Base-by-base conservation (phyloP, 37 sponge, comb jelly and placozoan species). In the Tethya wilhelma region DNA sequence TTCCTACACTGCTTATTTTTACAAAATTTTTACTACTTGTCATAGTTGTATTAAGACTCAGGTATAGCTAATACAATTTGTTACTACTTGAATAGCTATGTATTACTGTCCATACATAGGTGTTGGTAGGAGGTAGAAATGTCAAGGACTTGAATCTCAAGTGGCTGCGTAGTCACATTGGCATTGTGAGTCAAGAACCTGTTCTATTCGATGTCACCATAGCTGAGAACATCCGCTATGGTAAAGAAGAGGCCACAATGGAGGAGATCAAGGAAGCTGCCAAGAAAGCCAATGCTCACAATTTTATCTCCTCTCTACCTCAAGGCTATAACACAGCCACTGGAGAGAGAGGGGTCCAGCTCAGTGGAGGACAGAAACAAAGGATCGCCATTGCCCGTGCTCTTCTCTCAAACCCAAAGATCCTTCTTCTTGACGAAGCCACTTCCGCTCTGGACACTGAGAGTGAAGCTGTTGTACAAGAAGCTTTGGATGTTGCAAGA, bases 111-210 rank as follows among this genome's bases (percentile, higher is more conserved):
- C 22, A 60, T 44, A 33, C n/a, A 20, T 34, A 78, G 82, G 58
- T 93, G 7, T 49, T 73, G 38, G 32, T 93, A 37, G 95, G 85
- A 59, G 98, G 88, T 4, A 23, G 62, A 2, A 81, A 91, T 59
- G 71, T 97, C 29, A 64, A 80, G 26, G 59, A 58, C 25, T 75
- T 94, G 17, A 97, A 94, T 76, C 59, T 97, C 73, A 83, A 79
- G 69, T 91, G 90, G 90, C 79, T 97, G 72, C 75, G 98, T 1
- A 73, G 77, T 26, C 79, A 92, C 62, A 93, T 97, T 69, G 95
- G 95, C 40, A 57, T 97, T 5, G 98, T 97, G 26, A 86, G 90
- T 56, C 98, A 97, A 71, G 98, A 97, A 85, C 98, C 98, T 14
- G 84, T 94, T 25, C 85, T 97, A 32, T 97, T 97, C 76, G 87